phyloP scores from a whole-genome alignment of 2,113 vertebrate species.

The Epinephelus lanceolatus region DNA sequence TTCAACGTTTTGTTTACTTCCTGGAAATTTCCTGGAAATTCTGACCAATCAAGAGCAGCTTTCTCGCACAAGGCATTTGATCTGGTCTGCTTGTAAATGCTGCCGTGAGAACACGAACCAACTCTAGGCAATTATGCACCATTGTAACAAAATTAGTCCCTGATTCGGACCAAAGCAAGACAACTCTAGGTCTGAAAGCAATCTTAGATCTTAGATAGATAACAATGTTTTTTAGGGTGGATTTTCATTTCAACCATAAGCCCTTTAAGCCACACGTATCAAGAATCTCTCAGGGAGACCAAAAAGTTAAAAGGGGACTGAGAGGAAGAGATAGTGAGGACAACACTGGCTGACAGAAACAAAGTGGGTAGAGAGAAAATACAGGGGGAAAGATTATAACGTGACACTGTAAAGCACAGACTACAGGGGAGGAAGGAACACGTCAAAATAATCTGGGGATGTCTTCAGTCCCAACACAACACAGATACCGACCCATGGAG shows the following conservation, averaged over 20 bases:
- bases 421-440: conserved; percentile 55
- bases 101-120: too few relatives aligned
- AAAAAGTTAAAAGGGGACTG: conserved; percentile 9
- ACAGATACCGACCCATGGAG: conserved; percentile 77
- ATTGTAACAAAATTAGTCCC: too few relatives aligned
- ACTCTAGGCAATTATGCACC: too few relatives aligned
- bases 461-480: conserved; percentile 65
- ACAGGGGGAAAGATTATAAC: conserved; percentile 60
- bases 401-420: conserved; percentile 64
- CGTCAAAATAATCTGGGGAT: conserved; percentile 57
- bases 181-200: too few relatives aligned
- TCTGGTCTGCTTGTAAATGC: too few relatives aligned
- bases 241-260: conserved; percentile 42
- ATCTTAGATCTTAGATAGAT: background rate
- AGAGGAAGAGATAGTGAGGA: conserved; percentile 40
- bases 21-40: too few relatives aligned
- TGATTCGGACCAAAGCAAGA: too few relatives aligned
- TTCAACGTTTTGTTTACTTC: too few relatives aligned
- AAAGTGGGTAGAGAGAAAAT: conserved; percentile 50
- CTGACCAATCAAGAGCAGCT: too few relatives aligned
- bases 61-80: too few relatives aligned
- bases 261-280: conserved; percentile 2
- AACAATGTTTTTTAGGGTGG: conserved; percentile 19
- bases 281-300: conserved; percentile 34
- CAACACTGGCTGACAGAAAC: conserved; percentile 56